Percentiles rank a stretch among this genome's conserved stretches.
phyloP scores from a whole-genome alignment of 1,140 invertebrate species.

The Drosophila orena region DNA sequence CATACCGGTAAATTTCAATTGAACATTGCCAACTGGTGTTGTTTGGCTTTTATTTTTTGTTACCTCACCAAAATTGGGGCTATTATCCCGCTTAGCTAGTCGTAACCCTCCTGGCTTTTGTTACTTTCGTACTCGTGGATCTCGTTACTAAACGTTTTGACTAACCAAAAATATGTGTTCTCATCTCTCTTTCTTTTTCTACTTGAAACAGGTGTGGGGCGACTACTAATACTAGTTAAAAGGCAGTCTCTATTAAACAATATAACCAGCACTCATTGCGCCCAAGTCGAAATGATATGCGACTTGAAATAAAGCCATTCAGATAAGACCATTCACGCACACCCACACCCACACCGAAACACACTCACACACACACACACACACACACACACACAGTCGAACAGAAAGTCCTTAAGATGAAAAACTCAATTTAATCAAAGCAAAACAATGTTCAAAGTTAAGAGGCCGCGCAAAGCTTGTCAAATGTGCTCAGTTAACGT shows the following conservation, averaged over 20 bases:
- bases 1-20: slow-evolving; percentile 89
- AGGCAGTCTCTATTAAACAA: slow-evolving; percentile 60
- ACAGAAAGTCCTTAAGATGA: slow-evolving; percentile 5
- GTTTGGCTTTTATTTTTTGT: slow-evolving; percentile 68
- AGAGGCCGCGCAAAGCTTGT: slow-evolving; percentile 44
- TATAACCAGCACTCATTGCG: slow-evolving; percentile 58
- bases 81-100: slow-evolving; percentile 28
- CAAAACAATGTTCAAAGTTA: slow-evolving; percentile 63
- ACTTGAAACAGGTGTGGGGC: slow-evolving; percentile 84
- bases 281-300: slow-evolving; percentile 45
- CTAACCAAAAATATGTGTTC: slow-evolving; percentile 63
- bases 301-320: slow-evolving; percentile 33
- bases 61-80: slow-evolving; percentile 24
- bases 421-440: slow-evolving; percentile 44
- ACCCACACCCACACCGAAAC: slow-evolving; percentile 16
- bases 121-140: slow-evolving; percentile 26
- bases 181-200: slow-evolving; percentile 61
- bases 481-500: slow-evolving; percentile 62
- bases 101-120: slow-evolving; percentile 19
- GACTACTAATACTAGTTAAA: slow-evolving; percentile 80
- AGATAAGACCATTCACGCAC: slow-evolving; percentile 16
- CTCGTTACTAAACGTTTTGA: slow-evolving; percentile 60
- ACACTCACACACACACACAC: slow-evolving; percentile 26
- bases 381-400: slow-evolving; percentile 30
- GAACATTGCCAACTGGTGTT: slow-evolving; percentile 22